Percentiles rank a stretch among this genome's conserved stretches.
These are phyloP conservation scores for Tetraneura akinire DNA, from an alignment of 1,140 invertebrate genomes.

Conservation along the genomic window DNA sequence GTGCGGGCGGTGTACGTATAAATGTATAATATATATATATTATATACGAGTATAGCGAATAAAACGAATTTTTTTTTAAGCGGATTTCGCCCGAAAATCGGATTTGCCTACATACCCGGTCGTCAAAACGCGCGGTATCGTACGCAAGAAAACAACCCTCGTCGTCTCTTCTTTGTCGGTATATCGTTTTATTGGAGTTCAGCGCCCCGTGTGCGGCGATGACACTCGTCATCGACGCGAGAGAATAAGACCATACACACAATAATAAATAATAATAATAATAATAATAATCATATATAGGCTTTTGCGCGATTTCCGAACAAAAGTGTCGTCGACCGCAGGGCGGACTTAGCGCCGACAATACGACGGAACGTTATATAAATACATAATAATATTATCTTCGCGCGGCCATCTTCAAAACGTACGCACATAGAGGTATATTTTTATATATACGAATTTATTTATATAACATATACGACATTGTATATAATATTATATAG, in stretches of 20 bases:
- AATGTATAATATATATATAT: not conserved
- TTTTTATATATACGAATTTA: too few species aligned
- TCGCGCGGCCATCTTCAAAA: conserved; percentile 7
- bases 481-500: not conserved
- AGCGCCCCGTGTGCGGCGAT: conserved; percentile 34
- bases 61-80: conserved; percentile 24
- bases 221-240: conserved; percentile 2
- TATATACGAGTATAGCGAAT: too few species aligned
- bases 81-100: conserved; percentile 5
- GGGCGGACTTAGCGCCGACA: not conserved
- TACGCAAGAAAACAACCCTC: not conserved
- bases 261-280: too few species aligned
- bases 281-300: too few species aligned
- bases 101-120: not conserved
- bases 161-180: conserved; percentile 3
- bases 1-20: too few species aligned
- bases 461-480: too few species aligned
- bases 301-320: not conserved
- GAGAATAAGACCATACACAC: too few species aligned
- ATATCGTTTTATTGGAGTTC: not conserved
- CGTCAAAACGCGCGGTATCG: not conserved
- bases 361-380: not conserved
- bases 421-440: too few species aligned
- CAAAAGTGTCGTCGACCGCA: not conserved
- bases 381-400: not conserved